A percentile compares a stretch with the other conserved stretches of the same genome.
phyloP scores from a whole-genome alignment of 1,140 invertebrate species.

The Drosophila truncata region DNA sequence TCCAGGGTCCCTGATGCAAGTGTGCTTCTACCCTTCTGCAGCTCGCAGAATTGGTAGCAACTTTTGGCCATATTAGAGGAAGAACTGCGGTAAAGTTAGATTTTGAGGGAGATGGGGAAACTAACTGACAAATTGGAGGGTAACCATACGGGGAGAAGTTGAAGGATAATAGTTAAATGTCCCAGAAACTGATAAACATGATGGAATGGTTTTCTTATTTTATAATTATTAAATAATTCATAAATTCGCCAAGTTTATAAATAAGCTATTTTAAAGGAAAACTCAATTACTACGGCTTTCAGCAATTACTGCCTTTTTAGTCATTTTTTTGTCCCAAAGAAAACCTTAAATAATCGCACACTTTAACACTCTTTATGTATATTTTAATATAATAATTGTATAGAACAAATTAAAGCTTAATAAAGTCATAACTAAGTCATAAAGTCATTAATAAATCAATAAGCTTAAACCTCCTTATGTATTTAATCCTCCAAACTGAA shows the following conservation, averaged over 20 bases:
- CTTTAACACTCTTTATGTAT: too few relatives aligned
- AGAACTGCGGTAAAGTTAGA: slow-evolving; percentile 27
- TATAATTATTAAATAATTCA: background rate
- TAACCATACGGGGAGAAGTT: background rate
- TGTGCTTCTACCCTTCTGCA: slow-evolving; percentile 16
- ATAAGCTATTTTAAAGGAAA: too few relatives aligned
- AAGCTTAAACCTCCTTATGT: too few relatives aligned
- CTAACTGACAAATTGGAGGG: background rate
- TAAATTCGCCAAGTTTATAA: too few relatives aligned
- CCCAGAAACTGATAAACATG: background rate
- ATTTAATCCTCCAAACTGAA: background rate
- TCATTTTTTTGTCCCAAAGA: too few relatives aligned
- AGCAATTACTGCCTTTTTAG: too few relatives aligned
- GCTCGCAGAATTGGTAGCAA: slow-evolving; percentile 29
- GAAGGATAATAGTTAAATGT: background rate
- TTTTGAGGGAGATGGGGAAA: background rate
- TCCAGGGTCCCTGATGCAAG: slow-evolving; percentile 12
- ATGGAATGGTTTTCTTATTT: background rate
- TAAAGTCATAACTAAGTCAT: too few relatives aligned
- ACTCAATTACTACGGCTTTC: too few relatives aligned
- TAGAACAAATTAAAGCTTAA: too few relatives aligned
- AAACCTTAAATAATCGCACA: background rate
- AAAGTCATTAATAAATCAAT: too few relatives aligned
- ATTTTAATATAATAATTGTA: too few relatives aligned
- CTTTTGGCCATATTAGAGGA: slow-evolving; percentile 40